Percentiles rank a stretch among this genome's conserved stretches.
These are phyloP conservation scores for Leptonema lineaticorne DNA, from an alignment of 1,140 invertebrate species.

Conservation along the genomic window DNA sequence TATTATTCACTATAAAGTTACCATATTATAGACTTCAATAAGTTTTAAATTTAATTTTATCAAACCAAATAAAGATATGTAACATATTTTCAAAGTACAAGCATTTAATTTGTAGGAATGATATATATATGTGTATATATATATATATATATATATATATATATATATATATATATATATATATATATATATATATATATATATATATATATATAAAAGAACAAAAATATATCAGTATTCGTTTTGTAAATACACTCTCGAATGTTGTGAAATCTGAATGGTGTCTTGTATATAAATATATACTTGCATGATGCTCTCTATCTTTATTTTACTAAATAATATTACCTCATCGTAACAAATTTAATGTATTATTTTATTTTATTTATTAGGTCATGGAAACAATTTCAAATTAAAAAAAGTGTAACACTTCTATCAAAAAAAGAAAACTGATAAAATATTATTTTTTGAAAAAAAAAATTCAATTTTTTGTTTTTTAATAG, in stretches of 20 bases:
- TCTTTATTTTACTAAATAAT: constrained; percentile 20
- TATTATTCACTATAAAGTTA: constrained; percentile 32
- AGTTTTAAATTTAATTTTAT: constrained; percentile 35
- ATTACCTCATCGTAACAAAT: no score
- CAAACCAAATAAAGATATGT: constrained; percentile 41
- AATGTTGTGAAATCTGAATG: constrained; percentile 4
- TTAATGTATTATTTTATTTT: no score
- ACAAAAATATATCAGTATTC: constrained; percentile 26
- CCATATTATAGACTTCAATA: constrained; percentile 37
- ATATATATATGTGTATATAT: no score
- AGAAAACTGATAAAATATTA: no score
- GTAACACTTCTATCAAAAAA: no score
- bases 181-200: no score
- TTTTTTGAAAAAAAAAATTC: no score
- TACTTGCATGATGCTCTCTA: constrained; percentile 12
- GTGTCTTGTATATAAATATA: not conserved
- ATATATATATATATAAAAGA: constrained; percentile 36
- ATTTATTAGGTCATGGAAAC: no score
- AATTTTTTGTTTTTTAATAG: no score
- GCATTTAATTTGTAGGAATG: constrained; percentile 41
- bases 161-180: no score
- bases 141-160: no score
- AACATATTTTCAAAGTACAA: constrained; percentile 40
- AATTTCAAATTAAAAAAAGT: no score
- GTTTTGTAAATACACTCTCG: constrained; percentile 21